phyloP scores from a whole-genome alignment of 2,797 vertebrate genomes.

The Lophius americanus region DNA sequence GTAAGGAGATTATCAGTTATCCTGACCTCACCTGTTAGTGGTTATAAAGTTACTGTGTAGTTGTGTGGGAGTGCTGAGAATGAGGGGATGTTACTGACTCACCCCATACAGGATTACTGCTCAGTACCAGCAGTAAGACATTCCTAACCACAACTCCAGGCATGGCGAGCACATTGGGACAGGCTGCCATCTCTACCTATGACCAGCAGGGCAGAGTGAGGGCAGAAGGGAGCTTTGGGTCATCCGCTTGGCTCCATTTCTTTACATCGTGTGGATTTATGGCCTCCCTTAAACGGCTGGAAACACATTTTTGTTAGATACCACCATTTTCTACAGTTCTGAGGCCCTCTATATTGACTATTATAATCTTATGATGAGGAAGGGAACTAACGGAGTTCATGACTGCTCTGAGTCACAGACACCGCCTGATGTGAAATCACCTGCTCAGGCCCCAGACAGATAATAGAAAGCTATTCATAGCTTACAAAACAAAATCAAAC shows the following conservation, averaged over 20 bases:
- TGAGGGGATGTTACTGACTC: conserved; percentile 69
- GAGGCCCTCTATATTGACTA: background rate
- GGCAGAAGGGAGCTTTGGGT: conserved; percentile 37
- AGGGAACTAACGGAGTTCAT: conserved; percentile 20
- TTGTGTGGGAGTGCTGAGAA: conserved; percentile 45
- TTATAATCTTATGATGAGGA: conserved; percentile 34
- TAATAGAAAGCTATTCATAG: conserved; percentile 35
- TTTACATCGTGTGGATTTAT: conserved; percentile 22
- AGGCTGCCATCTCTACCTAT: conserved; percentile 64
- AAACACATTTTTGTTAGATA: conserved; percentile 18
- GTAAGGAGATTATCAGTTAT: too few species aligned
- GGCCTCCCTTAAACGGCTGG: conserved; percentile 19
- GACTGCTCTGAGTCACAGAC: conserved; percentile 51
- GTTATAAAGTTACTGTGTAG: background rate
- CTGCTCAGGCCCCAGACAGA: conserved; percentile 35
- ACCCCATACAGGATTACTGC: conserved; percentile 75
- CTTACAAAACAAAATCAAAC: background rate
- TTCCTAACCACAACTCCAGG: conserved; percentile 63
- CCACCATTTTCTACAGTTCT: background rate
- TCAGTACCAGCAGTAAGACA: conserved; percentile 73
- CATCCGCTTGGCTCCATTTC: conserved; percentile 73
- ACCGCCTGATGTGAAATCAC: conserved; percentile 66
- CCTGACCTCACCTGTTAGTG: too few species aligned
- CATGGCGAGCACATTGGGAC: conserved; percentile 52
- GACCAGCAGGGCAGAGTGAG: conserved; percentile 51